Conservation (phyloP, 2,113 vertebrate genomes). For the Passer montanus region DNA sequence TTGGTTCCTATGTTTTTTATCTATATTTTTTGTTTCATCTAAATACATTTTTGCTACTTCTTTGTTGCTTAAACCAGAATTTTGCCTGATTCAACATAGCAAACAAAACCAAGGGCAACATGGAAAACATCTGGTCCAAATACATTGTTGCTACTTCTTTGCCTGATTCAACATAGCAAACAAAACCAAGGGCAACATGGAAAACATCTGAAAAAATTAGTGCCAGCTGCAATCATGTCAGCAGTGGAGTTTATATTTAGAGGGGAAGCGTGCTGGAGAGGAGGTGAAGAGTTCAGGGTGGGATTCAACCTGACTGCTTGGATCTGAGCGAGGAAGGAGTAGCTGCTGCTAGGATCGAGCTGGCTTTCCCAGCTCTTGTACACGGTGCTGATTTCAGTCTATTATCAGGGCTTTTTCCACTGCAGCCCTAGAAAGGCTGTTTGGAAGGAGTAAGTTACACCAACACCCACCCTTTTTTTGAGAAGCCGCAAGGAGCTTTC, state of each 20-base stretch:
- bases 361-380: background rate
- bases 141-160: background rate
- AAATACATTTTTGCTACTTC: background rate
- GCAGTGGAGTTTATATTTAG: slow-evolving; percentile 66
- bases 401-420: background rate
- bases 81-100: slow-evolving; percentile 4
- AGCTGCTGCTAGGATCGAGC: background rate
- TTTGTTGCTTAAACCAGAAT: slow-evolving; percentile 12
- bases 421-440: background rate
- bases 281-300: slow-evolving; percentile 68
- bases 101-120: slow-evolving; percentile 59
- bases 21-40: background rate
- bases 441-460: background rate
- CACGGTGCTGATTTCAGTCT: background rate
- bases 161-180: slow-evolving; percentile 32
- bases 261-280: slow-evolving; percentile 40
- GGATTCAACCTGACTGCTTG: slow-evolving; percentile 30
- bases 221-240: slow-evolving; percentile 56
- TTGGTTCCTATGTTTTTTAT: background rate
- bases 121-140: slow-evolving; percentile 54
- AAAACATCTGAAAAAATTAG: slow-evolving; percentile 66
- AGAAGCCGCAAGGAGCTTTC: background rate
- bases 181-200: slow-evolving; percentile 53
- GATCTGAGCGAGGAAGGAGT: background rate
- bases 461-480: background rate